Percentiles rank a stretch among this genome's conserved stretches.
Evolutionary conservation across 2,888 invertebrate species (phyloP).

Genomic region (Pristionchus japonicus): DNA sequence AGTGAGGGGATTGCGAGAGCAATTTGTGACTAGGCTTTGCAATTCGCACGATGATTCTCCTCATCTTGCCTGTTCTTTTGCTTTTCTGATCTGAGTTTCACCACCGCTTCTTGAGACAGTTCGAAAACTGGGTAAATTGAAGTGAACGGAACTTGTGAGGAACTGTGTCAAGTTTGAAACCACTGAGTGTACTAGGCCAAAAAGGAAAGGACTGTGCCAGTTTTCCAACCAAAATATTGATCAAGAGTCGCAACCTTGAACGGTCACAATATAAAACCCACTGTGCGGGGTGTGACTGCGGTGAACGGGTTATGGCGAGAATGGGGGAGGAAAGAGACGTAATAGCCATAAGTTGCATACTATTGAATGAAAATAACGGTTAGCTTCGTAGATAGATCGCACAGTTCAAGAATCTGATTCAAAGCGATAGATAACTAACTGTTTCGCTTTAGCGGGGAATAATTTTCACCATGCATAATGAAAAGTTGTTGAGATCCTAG

Average conservation of each 20-base stretch:
- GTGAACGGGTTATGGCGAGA: not conserved
- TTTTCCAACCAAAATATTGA: not conserved
- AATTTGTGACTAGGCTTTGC: not conserved
- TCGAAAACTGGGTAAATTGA: not conserved
- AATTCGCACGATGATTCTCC: not conserved
- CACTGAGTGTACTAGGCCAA: too few relatives aligned
- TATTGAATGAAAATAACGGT: too few relatives aligned
- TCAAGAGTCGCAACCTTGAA: not conserved
- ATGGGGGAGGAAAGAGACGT: not conserved
- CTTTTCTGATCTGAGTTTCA: not conserved
- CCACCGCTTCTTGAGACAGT: not conserved
- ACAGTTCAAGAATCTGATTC: too few relatives aligned
- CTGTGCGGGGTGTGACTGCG: not conserved
- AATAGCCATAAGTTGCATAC: too few relatives aligned
- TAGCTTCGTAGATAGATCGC: too few relatives aligned
- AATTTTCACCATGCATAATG: too few relatives aligned
- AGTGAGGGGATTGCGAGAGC: conserved; percentile 4
- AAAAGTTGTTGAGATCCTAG: too few relatives aligned
- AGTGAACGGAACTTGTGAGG: not conserved
- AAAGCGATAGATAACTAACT: too few relatives aligned
- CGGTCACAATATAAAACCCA: not conserved
- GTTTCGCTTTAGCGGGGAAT: too few relatives aligned
- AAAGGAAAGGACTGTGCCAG: too few relatives aligned
- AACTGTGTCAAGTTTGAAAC: not conserved
- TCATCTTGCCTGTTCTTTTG: not conserved